Percentiles rank a stretch among this genome's conserved stretches.
These are phyloP conservation scores for Apodemus speciosus DNA, from an alignment of 2,113 vertebrate species.

Conservation along the genomic window DNA sequence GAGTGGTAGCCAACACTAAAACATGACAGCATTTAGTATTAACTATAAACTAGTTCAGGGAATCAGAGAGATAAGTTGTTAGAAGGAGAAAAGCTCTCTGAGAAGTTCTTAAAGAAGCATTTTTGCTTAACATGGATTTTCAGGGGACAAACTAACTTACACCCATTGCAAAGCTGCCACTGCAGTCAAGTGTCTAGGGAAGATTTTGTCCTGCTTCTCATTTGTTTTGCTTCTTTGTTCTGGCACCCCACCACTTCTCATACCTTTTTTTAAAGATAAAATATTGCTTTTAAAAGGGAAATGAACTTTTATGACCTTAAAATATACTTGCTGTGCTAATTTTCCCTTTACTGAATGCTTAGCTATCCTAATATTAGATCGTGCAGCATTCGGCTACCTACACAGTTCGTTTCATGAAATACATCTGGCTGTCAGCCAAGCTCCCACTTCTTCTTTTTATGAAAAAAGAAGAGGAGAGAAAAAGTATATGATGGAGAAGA, in stretches of 20 bases:
- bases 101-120: not conserved
- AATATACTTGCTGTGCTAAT: constrained; percentile 51
- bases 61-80: not conserved
- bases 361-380: constrained; percentile 61
- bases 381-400: constrained; percentile 68
- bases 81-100: not conserved
- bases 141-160: constrained; percentile 15
- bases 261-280: constrained; percentile 32
- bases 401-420: constrained; percentile 74
- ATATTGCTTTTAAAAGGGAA: not conserved
- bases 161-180: not conserved
- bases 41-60: not conserved
- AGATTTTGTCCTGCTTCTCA: not conserved
- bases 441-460: constrained; percentile 70
- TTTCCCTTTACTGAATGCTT: constrained; percentile 63
- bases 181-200: not conserved
- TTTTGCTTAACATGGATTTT: constrained; percentile 32
- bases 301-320: constrained; percentile 1
- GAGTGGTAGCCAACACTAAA: constrained; percentile 5
- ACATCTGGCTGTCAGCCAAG: constrained; percentile 66
- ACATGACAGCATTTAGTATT: not conserved
- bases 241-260: not conserved
- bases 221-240: constrained; percentile 16
- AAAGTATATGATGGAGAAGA: not conserved
- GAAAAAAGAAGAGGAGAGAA: not conserved